Evolutionary conservation across 2,888 invertebrate genomes (phyloP).

Genomic region (Ceratothoa steindachneri): DNA sequence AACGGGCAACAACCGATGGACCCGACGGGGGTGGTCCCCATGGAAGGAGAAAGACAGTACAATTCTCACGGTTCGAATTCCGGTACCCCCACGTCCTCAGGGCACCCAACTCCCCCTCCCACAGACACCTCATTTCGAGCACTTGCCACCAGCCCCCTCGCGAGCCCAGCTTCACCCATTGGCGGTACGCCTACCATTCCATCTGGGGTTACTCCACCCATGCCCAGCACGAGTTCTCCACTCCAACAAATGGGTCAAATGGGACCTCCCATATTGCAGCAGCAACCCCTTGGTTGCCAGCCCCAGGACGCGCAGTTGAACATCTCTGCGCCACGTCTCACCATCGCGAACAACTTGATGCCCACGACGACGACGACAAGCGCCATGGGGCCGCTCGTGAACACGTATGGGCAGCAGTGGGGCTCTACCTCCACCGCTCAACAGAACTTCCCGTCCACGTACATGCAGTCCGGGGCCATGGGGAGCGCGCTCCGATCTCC

Average conservation of each 20-base stretch:
- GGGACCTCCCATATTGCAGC: constrained; percentile 18
- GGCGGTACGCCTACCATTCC: constrained; percentile 15
- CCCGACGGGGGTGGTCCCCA: neutral
- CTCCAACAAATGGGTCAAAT: constrained; percentile 22
- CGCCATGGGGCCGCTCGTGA: neutral
- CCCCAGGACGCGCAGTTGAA: neutral
- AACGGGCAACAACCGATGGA: constrained; percentile 28
- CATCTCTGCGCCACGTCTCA: constrained; percentile 30
- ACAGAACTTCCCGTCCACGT: constrained; percentile 1
- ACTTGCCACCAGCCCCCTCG: constrained; percentile 42
- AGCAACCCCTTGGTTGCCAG: constrained; percentile 6
- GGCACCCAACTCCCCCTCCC: constrained; percentile 44
- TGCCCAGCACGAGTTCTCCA: constrained; percentile 24
- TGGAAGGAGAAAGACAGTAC: constrained; percentile 15
- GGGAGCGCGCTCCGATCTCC: constrained; percentile 32
- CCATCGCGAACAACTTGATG: constrained; percentile 47
- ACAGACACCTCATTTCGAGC: constrained; percentile 45
- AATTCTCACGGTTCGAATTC: constrained; percentile 38
- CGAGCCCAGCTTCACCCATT: constrained; percentile 25
- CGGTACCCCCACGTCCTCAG: constrained; percentile 39
- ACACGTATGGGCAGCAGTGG: constrained; percentile 37
- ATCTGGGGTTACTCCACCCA: constrained; percentile 28
- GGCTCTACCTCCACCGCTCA: constrained; percentile 16
- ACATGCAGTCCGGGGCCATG: neutral
- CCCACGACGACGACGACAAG: constrained; percentile 26